Conservation (phyloP, 2,113 vertebrate genomes). For the Seriola quinqueradiata region DNA sequence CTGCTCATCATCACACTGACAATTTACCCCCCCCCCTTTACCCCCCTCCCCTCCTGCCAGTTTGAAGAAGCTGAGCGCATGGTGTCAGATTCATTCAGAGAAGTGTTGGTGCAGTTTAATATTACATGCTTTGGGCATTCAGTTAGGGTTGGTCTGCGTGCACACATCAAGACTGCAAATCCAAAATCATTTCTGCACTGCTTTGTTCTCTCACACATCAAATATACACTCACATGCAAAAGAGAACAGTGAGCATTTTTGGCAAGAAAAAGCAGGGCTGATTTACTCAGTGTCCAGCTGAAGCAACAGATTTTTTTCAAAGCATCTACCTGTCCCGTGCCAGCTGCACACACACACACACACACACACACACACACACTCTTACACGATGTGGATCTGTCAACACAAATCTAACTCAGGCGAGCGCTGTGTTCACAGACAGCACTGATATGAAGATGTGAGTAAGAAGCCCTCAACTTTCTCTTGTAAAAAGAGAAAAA, state of each 20-base stretch:
- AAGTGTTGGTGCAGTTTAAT: constrained; percentile 58
- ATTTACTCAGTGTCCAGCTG: constrained; percentile 44
- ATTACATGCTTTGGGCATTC: constrained; percentile 53
- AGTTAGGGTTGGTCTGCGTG: constrained; percentile 10
- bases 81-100: constrained; percentile 63
- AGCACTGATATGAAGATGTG: constrained; percentile 53
- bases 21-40: constrained; percentile 28
- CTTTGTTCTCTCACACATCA: constrained; percentile 22
- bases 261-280: not conserved
- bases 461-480: constrained; percentile 53
- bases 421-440: constrained; percentile 43
- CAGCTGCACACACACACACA: constrained; percentile 21
- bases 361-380: not conserved
- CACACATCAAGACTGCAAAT: constrained; percentile 38
- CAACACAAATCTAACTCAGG: constrained; percentile 63
- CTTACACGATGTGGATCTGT: constrained; percentile 43
- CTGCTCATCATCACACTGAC: constrained; percentile 47
- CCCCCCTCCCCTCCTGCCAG: constrained; percentile 24
- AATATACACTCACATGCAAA: constrained; percentile 3
- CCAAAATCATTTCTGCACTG: constrained; percentile 35
- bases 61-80: constrained; percentile 43
- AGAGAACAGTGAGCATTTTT: not conserved
- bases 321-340: constrained; percentile 38
- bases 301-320: constrained; percentile 26
- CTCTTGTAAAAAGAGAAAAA: constrained; percentile 53